Evolutionary conservation across 2,797 vertebrate genomes (phyloP).

Genomic region (Carapus acus): DNA sequence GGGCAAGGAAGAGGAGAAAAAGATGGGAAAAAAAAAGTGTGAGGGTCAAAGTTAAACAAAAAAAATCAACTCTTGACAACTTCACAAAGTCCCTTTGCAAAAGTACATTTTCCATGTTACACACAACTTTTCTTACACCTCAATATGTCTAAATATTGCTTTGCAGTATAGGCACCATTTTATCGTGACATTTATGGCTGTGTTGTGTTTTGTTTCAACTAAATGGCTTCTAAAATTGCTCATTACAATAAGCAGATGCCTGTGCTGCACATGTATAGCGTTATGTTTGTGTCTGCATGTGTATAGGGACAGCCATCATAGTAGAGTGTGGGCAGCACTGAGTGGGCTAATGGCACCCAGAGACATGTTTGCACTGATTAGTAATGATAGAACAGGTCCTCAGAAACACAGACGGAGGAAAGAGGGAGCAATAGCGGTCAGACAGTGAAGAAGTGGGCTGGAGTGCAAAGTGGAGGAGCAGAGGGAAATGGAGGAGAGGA

Average conservation of each 20-base stretch:
- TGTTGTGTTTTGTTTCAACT: slow-evolving; percentile 12
- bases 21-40: background rate
- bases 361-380: slow-evolving; percentile 38
- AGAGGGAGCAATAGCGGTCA: slow-evolving; percentile 3
- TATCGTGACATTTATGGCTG: slow-evolving; percentile 34
- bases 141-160: too few species aligned
- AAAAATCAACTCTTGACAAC: slow-evolving; percentile 23
- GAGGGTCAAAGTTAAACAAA: slow-evolving; percentile 17
- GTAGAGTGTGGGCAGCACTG: slow-evolving; percentile 43
- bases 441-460: background rate
- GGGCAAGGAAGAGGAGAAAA: slow-evolving; percentile 10
- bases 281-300: slow-evolving; percentile 9
- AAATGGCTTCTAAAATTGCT: background rate
- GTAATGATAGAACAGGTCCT: slow-evolving; percentile 21
- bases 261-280: slow-evolving; percentile 1
- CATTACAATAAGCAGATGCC: slow-evolving; percentile 25
- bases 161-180: too few species aligned
- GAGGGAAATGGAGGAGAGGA: slow-evolving; percentile 3
- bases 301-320: slow-evolving; percentile 23
- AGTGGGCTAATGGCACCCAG: slow-evolving; percentile 48
- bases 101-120: too few species aligned
- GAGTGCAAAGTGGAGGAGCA: slow-evolving; percentile 5
- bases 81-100: background rate
- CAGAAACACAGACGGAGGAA: slow-evolving; percentile 8
- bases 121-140: too few species aligned